phyloP scores from a whole-genome alignment of 2,797 vertebrate genomes.

The Sebastolobus alascanus region DNA sequence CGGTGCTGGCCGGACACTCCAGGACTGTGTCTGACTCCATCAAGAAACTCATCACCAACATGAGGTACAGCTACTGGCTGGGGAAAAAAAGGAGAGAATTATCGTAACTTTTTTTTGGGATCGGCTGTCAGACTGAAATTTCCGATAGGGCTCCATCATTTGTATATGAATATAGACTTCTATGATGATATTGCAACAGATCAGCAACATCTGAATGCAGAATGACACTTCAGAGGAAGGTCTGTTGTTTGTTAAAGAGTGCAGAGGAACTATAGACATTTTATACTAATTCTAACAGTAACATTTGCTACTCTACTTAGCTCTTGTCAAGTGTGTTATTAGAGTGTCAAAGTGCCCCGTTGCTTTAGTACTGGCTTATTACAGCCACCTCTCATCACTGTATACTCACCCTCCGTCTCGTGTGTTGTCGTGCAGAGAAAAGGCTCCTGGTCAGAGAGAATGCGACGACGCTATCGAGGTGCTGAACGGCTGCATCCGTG shows the following conservation, averaged over 20 bases:
- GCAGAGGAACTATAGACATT: background rate
- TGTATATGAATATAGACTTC: background rate
- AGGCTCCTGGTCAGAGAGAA: constrained; percentile 96
- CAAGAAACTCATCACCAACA: constrained; percentile 98
- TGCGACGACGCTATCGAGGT: constrained; percentile 96
- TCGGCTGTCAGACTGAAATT: no score
- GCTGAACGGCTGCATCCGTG: constrained; percentile 93
- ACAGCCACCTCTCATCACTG: background rate
- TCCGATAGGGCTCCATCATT: no score
- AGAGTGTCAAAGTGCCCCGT: background rate
- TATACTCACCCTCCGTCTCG: background rate
- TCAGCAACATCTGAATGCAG: background rate
- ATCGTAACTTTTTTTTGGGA: no score
- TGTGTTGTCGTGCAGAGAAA: constrained; percentile 87
- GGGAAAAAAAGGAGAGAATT: no score
- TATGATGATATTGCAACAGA: background rate
- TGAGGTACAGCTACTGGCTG: constrained; percentile 87
- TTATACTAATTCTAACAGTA: background rate
- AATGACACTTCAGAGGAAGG: background rate
- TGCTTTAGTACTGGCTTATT: background rate
- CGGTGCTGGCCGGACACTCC: constrained; percentile 95
- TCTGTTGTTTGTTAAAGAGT: background rate
- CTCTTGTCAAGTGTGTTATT: background rate
- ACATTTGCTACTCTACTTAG: background rate
- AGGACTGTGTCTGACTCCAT: constrained; percentile 98